Conservation (phyloP, 2,797 vertebrate genomes). For the Artibeus lituratus region DNA sequence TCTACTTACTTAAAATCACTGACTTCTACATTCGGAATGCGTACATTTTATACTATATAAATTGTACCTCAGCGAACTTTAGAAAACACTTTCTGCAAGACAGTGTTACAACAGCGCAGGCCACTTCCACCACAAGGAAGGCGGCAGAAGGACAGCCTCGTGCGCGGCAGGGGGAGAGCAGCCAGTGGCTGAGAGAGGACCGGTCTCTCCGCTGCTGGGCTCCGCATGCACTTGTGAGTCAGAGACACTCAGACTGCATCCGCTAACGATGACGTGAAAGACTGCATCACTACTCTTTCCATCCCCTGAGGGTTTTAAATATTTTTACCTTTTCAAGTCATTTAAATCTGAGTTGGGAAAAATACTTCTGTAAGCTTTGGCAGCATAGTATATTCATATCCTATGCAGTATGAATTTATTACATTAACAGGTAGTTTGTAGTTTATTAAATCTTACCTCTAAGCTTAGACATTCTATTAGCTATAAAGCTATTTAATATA, state of each 20-base stretch:
- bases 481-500: not conserved
- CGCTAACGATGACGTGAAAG: not conserved
- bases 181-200: not conserved
- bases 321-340: not conserved
- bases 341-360: not conserved
- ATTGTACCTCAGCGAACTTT: not conserved
- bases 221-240: not conserved
- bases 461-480: not conserved
- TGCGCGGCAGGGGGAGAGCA: not conserved
- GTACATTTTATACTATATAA: not conserved
- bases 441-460: not conserved
- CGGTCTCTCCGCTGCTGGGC: not conserved
- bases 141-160: not conserved
- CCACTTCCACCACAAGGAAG: accelerated
- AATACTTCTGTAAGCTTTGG: not conserved
- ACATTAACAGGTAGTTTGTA: not conserved
- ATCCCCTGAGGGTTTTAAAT: not conserved
- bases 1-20: not conserved
- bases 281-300: not conserved
- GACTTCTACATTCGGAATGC: not conserved
- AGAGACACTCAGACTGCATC: not conserved
- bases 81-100: not conserved
- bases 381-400: not conserved
- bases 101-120: not conserved
- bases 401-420: not conserved